phyloP scores from a whole-genome alignment of 2,888 invertebrate species.

The Lasiommata megera region DNA sequence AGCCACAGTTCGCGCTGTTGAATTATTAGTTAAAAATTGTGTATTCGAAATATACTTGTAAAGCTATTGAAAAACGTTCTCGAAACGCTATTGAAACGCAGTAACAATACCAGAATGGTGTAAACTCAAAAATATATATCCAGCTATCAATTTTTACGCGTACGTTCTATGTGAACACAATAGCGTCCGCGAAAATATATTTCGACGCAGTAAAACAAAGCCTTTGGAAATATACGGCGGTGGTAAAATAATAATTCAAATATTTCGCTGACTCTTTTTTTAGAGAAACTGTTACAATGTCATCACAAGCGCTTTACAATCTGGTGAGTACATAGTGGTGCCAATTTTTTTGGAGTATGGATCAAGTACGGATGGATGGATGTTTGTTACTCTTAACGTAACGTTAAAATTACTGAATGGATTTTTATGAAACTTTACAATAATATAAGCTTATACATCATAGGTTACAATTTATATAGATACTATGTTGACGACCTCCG shows the following conservation, averaged over 20 bases:
- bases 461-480: too few relatives aligned
- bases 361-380: too few relatives aligned
- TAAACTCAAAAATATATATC: slow-evolving; percentile 1
- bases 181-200: slow-evolving; percentile 4
- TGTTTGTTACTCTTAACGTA: too few relatives aligned
- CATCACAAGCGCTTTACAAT: background rate
- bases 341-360: too few relatives aligned
- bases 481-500: too few relatives aligned
- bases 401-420: too few relatives aligned
- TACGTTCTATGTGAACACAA: slow-evolving; percentile 3
- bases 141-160: slow-evolving; percentile 1
- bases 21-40: too few relatives aligned
- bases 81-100: background rate
- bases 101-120: slow-evolving; percentile 4
- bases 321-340: background rate
- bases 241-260: slow-evolving; percentile 11
- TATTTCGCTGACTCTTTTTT: background rate
- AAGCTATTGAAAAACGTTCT: background rate
- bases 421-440: too few relatives aligned
- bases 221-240: background rate
- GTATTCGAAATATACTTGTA: background rate
- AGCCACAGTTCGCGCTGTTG: too few relatives aligned
- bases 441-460: too few relatives aligned
- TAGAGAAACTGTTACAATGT: slow-evolving; percentile 1
- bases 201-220: slow-evolving; percentile 1